phyloP scores from a whole-genome alignment of 2,797 vertebrate genomes.

The Uromys caudimaculatus region DNA sequence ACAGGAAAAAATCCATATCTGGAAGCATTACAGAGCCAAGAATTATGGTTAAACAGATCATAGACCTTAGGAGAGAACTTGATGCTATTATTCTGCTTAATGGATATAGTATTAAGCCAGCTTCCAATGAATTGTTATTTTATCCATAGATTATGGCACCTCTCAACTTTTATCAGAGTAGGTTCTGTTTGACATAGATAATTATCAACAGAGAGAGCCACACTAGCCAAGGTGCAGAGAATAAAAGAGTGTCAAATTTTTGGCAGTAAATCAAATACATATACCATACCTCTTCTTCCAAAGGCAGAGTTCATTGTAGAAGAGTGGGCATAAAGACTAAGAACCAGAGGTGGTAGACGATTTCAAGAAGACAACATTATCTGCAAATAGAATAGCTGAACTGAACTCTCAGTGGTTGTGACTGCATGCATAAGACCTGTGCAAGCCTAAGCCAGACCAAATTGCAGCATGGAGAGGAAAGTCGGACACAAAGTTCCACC shows the following conservation, averaged over 20 bases:
- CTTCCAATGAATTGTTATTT: not conserved
- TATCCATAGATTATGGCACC: not conserved
- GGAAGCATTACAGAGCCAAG: not conserved
- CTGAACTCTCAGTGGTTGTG: not conserved
- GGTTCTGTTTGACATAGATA: not conserved
- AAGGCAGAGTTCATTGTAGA: not conserved
- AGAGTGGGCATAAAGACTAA: not conserved
- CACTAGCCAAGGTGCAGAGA: not conserved
- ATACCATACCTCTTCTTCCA: not conserved
- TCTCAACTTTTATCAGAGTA: not conserved
- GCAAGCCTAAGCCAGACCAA: not conserved
- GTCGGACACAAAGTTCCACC: not conserved
- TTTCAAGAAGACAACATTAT: not conserved
- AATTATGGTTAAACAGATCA: not conserved
- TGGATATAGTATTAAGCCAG: not conserved
- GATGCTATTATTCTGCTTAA: not conserved
- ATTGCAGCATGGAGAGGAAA: not conserved
- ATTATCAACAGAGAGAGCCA: not conserved
- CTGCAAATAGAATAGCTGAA: not conserved
- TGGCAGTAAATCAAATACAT: not conserved
- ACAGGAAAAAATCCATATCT: not conserved
- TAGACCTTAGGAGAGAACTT: not conserved
- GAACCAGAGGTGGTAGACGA: not conserved
- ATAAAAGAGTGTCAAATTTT: not conserved
- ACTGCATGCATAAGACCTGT: not conserved